A percentile compares a stretch with the other conserved stretches of the same genome.
Conservation (phyloP, 2,797 vertebrate species). For the Phoebastria nigripes region DNA sequence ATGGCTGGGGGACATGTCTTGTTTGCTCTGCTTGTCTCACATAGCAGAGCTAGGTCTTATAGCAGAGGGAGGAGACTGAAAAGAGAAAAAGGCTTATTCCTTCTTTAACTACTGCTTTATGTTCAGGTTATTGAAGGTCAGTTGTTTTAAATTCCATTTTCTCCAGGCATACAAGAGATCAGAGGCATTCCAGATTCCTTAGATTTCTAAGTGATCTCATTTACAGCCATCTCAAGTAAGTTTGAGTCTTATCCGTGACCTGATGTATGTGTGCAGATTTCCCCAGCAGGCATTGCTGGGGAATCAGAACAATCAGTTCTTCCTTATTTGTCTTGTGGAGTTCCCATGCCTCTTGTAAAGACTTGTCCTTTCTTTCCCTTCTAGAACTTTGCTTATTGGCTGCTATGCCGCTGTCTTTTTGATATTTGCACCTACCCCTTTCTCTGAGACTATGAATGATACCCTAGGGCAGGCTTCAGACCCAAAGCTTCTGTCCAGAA, state of each 20-base stretch:
- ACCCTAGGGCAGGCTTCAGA: neutral
- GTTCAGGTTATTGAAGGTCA: neutral
- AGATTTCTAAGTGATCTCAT: conserved; percentile 7
- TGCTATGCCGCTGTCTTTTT: neutral
- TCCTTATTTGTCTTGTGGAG: neutral
- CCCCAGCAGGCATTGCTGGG: neutral
- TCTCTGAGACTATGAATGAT: neutral
- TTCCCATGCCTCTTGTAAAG: neutral
- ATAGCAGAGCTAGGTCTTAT: neutral
- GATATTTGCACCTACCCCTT: neutral
- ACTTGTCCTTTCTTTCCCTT: neutral
- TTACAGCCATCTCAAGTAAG: neutral
- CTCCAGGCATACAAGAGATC: neutral
- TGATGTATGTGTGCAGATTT: neutral
- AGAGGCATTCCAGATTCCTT: conserved; percentile 8
- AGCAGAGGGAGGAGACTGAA: neutral
- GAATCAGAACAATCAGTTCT: neutral
- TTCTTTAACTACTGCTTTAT: neutral
- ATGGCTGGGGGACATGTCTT: neutral
- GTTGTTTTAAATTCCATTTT: neutral
- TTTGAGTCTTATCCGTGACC: neutral
- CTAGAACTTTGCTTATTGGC: neutral
- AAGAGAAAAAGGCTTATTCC: neutral
- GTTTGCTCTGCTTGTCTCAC: neutral
- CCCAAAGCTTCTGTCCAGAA: neutral